phyloP scores from a whole-genome alignment of 2,797 vertebrate genomes.

The Gallinago nigripennis region DNA sequence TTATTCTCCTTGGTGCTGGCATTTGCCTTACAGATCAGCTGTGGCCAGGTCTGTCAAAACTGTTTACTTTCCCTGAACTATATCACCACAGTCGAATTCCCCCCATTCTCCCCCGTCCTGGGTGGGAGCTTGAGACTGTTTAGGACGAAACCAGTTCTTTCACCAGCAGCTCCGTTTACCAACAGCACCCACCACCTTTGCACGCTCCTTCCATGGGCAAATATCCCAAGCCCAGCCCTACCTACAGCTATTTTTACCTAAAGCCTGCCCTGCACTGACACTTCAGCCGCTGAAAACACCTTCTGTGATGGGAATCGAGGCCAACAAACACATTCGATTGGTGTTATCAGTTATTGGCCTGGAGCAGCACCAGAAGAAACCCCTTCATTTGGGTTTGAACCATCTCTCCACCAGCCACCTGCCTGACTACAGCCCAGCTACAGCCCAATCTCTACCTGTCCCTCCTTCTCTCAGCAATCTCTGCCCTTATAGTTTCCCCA shows the following conservation, averaged over 20 bases:
- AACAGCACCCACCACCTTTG: background rate
- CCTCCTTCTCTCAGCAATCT: background rate
- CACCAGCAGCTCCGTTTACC: background rate
- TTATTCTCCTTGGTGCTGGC: background rate
- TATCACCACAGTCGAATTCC: background rate
- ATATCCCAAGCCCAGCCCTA: background rate
- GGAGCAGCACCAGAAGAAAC: background rate
- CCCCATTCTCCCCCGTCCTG: too few relatives aligned
- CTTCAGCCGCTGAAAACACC: background rate
- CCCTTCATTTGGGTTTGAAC: background rate
- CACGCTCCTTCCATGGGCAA: background rate
- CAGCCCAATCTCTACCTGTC: background rate
- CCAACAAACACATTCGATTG: background rate
- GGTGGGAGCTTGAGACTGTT: background rate
- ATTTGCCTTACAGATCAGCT: background rate
- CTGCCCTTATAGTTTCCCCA: fast-evolving
- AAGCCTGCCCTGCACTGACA: background rate
- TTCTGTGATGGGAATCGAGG: background rate
- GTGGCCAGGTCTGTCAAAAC: background rate
- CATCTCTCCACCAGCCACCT: background rate
- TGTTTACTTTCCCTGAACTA: background rate
- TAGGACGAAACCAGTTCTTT: background rate
- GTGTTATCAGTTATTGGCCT: background rate
- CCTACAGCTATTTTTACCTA: background rate
- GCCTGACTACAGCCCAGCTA: background rate